These are phyloP conservation scores for Cheiracanthium punctorium DNA, from an alignment of 2,888 invertebrate genomes.

Conservation along the genomic window DNA sequence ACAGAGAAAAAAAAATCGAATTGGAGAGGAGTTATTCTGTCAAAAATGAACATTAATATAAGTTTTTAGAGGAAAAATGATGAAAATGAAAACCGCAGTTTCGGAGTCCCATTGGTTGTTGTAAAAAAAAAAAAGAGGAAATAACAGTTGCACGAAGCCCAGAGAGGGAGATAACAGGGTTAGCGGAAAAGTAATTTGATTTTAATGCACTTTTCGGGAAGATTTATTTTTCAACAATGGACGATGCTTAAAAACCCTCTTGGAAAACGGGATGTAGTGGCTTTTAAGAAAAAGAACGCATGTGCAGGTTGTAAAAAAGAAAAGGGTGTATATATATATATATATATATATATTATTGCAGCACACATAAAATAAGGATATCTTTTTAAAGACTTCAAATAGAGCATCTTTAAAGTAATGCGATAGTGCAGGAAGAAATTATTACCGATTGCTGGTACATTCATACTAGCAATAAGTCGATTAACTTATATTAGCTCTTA, in stretches of 20 bases:
- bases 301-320: background rate
- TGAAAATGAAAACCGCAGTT: conserved; percentile 26
- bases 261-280: background rate
- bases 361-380: too few species aligned
- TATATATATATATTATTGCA: too few species aligned
- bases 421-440: too few species aligned
- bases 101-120: conserved; percentile 48
- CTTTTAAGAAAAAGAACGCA: background rate
- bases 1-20: conserved; percentile 39
- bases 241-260: background rate
- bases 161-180: conserved; percentile 1
- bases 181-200: conserved; percentile 10
- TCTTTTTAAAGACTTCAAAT: too few species aligned
- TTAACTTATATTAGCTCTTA: too few species aligned
- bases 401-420: too few species aligned
- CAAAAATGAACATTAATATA: conserved; percentile 66
- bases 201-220: conserved; percentile 7
- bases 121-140: too few species aligned
- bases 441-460: too few species aligned
- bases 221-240: background rate
- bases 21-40: conserved; percentile 16
- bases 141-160: conserved; percentile 54
- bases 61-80: conserved; percentile 33
- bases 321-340: too few species aligned
- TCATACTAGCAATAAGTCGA: too few species aligned